Percentiles rank a stretch among this genome's conserved stretches.
These are phyloP conservation scores for Gambusia yucatana DNA, from an alignment of 2,797 vertebrate species.

Conservation along the genomic window DNA sequence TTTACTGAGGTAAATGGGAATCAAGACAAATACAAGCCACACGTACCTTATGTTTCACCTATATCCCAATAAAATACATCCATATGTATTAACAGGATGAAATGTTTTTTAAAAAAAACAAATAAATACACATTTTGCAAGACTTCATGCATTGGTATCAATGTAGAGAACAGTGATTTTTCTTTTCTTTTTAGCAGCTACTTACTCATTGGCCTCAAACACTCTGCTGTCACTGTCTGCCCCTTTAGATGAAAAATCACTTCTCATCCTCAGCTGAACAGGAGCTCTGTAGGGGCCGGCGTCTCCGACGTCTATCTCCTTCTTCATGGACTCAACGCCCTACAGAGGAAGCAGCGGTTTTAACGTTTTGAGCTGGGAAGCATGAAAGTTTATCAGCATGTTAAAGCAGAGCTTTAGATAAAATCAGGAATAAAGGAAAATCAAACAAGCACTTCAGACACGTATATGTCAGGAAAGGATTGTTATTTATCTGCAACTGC, in stretches of 20 bases:
- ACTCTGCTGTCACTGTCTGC: slow-evolving; percentile 78
- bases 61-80: not conserved
- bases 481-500: not conserved
- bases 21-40: not conserved
- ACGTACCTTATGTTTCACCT: not conserved
- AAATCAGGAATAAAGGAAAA: not conserved
- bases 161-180: not conserved
- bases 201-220: slow-evolving; percentile 91
- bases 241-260: slow-evolving; percentile 86
- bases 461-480: not conserved
- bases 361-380: not conserved
- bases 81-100: not conserved
- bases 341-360: slow-evolving; percentile 43
- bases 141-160: not conserved
- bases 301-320: slow-evolving; percentile 88
- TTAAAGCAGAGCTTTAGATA: not conserved
- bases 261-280: slow-evolving; percentile 87
- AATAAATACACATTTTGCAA: not conserved
- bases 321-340: slow-evolving; percentile 90
- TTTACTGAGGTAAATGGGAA: not conserved
- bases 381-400: not conserved
- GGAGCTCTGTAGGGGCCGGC: slow-evolving; percentile 88
- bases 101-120: not conserved
- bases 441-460: not conserved
- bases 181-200: slow-evolving; percentile 26